Evolutionary conservation across 2,888 invertebrate genomes (phyloP).

Genomic region (Drosophila merina): DNA sequence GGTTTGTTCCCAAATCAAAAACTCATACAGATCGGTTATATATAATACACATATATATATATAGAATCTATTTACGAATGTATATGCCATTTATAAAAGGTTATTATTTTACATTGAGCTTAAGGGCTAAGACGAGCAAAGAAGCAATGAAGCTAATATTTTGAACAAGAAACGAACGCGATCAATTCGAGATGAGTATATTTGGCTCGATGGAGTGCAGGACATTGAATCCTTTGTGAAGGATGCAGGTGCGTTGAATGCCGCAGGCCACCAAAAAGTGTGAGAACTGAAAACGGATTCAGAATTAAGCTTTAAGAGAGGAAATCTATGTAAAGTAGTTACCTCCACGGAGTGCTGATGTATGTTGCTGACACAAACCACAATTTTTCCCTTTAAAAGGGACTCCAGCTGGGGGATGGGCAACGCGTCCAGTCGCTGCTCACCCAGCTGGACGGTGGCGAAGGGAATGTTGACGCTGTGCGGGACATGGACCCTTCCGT

Average conservation of each 20-base stretch:
- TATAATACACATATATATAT: conserved; percentile 8
- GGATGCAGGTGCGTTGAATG: conserved; percentile 91
- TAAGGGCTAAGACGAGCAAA: conserved; percentile 33
- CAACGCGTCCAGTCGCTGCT: conserved; percentile 88
- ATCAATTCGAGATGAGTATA: conserved; percentile 82
- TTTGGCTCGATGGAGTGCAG: conserved; percentile 88
- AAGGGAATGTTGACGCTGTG: conserved; percentile 95
- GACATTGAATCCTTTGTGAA: conserved; percentile 95
- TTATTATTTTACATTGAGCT: conserved; percentile 43
- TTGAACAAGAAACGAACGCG: not conserved
- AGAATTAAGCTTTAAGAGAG: not conserved
- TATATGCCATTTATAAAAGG: conserved; percentile 23
- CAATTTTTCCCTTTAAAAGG: conserved; percentile 86
- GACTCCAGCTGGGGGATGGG: conserved; percentile 87
- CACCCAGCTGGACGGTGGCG: conserved; percentile 90
- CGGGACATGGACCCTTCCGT: conserved; percentile 90
- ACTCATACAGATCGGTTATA: not conserved
- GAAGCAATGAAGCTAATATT: conserved; percentile 1
- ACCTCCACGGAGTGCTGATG: conserved; percentile 91
- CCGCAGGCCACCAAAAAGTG: conserved; percentile 92
- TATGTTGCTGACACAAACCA: conserved; percentile 91
- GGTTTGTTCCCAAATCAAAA: too few relatives aligned
- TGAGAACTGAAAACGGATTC: conserved; percentile 89
- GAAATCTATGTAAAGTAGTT: conserved; percentile 31
- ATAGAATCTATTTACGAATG: conserved; percentile 3